Conservation (phyloP, 2,888 invertebrate genomes). For the Oscheius sp. region DNA sequence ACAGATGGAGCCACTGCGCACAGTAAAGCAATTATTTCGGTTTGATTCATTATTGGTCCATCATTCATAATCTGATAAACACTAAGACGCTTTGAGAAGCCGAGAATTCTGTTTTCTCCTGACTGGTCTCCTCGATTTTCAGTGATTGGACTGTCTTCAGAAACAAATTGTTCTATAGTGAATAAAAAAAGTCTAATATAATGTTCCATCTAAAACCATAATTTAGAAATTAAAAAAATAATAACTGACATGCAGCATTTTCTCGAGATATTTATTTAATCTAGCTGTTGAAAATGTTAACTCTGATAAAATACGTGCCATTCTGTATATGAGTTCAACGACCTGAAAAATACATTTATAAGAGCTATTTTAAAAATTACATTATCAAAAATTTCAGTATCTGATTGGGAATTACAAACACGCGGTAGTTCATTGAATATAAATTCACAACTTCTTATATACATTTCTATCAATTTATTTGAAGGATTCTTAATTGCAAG, state of each 20-base stretch:
- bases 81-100: constrained; percentile 28
- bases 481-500: constrained; percentile 1
- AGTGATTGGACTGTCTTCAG: not conserved
- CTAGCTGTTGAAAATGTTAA: too few species aligned
- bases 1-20: constrained; percentile 22
- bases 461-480: not conserved
- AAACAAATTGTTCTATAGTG: constrained; percentile 20
- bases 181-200: constrained; percentile 13
- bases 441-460: not conserved
- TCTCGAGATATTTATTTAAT: too few species aligned
- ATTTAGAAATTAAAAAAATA: too few species aligned
- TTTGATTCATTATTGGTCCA: constrained; percentile 11
- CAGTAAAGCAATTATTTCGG: not conserved
- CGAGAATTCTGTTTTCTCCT: not conserved
- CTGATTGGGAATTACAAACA: not conserved
- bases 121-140: not conserved
- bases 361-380: not conserved
- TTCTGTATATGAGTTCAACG: not conserved
- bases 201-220: constrained; percentile 15
- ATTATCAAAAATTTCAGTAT: not conserved
- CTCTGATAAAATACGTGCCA: not conserved
- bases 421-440: not conserved
- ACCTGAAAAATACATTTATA: not conserved
- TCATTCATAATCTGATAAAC: constrained; percentile 21
- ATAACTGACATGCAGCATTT: too few species aligned